Evolutionary conservation across 2,888 invertebrate genomes (phyloP), one percentile per base, ranked within the genome.

Genomic region (Hemicrepidius hirtus): DNA sequence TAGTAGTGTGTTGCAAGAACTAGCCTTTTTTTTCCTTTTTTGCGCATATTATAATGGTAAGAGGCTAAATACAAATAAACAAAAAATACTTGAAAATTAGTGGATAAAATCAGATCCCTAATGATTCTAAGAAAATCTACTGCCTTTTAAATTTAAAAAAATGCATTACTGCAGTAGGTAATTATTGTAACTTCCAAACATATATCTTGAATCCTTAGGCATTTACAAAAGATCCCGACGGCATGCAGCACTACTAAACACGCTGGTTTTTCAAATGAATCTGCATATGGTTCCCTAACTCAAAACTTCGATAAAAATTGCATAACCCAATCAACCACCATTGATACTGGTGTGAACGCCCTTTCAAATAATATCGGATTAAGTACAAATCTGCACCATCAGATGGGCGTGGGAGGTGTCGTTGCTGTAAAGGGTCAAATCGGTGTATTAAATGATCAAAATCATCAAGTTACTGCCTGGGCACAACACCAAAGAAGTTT

Each of bases 401-500:
- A 63, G n/a, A 18, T 18, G 0, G 41, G 55, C n/a, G 21, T 69
- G 0, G 69, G 64, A 2, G 69, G 64, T 2, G 21, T 20, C 3
- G 69, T 21, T 9, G 13, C 40, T 7, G 37, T 64, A n/a, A 16
- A 37, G 9, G 64, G 28, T 9, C 63, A 63, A 28, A n/a, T 64
- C 1, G 32, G 44, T 12, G 1, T 69, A 0, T 7, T 69, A 0
- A 69, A 64, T n/a, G 32, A 16, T 0, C 44, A 53, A 20, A 66
- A 71, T 21, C 60, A 65, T 37, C 60, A 71, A 35, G 55, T 40
- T 10, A 65, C 55, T 0, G 65, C 24, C 20, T 71, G 71, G 71
- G 65, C 57, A 1, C 46, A 71, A 46, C 71, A 66, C 46, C 65
- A 71, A n/a, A 65, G 71, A 41, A 46, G n/a, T 12, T 65, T 71